These are phyloP conservation scores for Dynastes tityus DNA, from an alignment of 2,888 invertebrate genomes.

Conservation along the genomic window DNA sequence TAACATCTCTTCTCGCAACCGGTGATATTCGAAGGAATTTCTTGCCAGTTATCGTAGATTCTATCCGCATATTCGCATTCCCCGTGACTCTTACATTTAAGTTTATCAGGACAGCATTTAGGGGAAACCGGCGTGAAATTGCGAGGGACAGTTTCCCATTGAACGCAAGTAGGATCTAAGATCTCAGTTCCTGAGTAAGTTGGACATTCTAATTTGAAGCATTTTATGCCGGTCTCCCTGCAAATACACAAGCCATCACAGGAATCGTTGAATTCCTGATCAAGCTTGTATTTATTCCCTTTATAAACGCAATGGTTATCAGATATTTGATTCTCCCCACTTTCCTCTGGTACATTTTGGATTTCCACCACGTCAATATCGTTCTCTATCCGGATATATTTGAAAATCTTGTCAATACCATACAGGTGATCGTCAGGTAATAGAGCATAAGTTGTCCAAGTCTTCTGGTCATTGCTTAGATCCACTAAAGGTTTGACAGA, in stretches of 20 bases:
- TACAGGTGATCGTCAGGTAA: constrained; percentile 63
- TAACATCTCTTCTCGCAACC: constrained; percentile 90
- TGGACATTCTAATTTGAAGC: constrained; percentile 87
- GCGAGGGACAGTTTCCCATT: constrained; percentile 88
- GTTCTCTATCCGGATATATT: constrained; percentile 66
- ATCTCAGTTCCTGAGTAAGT: constrained; percentile 90
- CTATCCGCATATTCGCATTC: constrained; percentile 83
- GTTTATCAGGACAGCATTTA: constrained; percentile 86
- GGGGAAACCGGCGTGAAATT: constrained; percentile 81
- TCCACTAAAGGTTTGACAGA: constrained; percentile 65
- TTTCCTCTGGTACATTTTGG: constrained; percentile 48
- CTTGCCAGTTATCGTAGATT: constrained; percentile 84
- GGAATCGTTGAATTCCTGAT: constrained; percentile 86
- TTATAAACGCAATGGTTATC: constrained; percentile 64
- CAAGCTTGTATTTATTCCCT: constrained; percentile 67
- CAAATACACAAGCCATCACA: constrained; percentile 88
- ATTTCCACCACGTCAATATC: constrained; percentile 64
- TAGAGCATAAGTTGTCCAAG: constrained; percentile 70
- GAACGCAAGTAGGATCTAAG: constrained; percentile 86
- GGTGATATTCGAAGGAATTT: constrained; percentile 84
- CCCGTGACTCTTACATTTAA: constrained; percentile 86
- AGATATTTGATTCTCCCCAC: constrained; percentile 31
- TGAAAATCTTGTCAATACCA: constrained; percentile 59
- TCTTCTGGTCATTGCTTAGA: constrained; percentile 68
- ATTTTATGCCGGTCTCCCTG: constrained; percentile 80